Evolutionary conservation across 2,113 vertebrate genomes (phyloP).

Genomic region (Chaenogobius annularis): DNA sequence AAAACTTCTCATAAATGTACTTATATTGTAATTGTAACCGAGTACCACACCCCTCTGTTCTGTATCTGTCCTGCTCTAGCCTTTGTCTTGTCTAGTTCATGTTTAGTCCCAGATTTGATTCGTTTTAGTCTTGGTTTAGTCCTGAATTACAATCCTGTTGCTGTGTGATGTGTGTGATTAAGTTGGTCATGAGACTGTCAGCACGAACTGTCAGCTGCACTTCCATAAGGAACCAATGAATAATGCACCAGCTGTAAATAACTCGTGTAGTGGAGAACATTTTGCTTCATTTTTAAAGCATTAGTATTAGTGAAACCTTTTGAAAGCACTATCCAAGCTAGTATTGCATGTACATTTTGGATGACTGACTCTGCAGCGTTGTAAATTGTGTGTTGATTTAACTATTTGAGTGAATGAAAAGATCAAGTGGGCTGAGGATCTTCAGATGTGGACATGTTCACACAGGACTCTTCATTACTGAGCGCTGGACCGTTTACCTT

Average conservation of each 20-base stretch:
- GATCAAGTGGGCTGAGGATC: constrained; percentile 10
- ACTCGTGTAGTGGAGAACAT: not conserved
- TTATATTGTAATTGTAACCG: no score
- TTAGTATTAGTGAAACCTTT: not conserved
- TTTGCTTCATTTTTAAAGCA: not conserved
- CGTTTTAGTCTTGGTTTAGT: not conserved
- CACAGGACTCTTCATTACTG: constrained; percentile 29
- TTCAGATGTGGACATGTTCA: constrained; percentile 30
- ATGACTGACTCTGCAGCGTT: not conserved
- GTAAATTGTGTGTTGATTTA: not conserved
- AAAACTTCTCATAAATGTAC: no score
- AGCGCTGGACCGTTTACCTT: constrained; percentile 43
- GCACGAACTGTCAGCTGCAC: not conserved
- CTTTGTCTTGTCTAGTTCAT: no score
- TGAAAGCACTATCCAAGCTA: not conserved
- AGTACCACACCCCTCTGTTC: no score
- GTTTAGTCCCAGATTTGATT: no score
- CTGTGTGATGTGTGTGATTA: not conserved
- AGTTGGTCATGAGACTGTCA: not conserved
- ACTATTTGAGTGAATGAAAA: constrained; percentile 12
- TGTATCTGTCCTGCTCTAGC: no score
- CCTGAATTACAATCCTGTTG: not conserved
- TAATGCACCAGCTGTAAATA: not conserved
- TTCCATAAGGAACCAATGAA: not conserved
- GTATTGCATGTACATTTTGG: not conserved